A percentile compares a stretch with the other conserved stretches of the same genome.
phyloP scores from a whole-genome alignment of 2,797 vertebrate species.

The Ptychobarbus kaznakovi region DNA sequence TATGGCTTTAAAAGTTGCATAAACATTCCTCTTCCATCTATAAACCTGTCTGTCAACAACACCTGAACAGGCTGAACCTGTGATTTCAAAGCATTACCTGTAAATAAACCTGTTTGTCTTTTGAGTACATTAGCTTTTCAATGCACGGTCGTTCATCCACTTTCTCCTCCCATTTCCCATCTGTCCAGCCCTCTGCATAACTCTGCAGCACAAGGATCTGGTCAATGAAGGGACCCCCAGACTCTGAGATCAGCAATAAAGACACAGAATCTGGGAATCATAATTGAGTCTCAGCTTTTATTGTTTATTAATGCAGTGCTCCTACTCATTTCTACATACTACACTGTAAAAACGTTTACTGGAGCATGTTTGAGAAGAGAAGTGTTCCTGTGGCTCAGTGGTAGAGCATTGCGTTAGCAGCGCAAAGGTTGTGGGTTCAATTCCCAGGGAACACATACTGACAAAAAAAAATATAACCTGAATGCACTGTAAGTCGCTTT shows the following conservation, averaged over 20 bases:
- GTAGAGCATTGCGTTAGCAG: no score
- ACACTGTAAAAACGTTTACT: not conserved
- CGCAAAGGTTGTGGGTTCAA: no score
- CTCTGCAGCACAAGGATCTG: slow-evolving; percentile 92
- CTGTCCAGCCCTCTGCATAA: slow-evolving; percentile 94
- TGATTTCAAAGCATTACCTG: slow-evolving; percentile 77
- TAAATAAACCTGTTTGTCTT: slow-evolving; percentile 92
- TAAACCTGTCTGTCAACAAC: not conserved
- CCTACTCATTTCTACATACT: not conserved
- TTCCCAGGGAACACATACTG: no score
- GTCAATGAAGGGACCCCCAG: slow-evolving; percentile 94
- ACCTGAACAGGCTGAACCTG: not conserved
- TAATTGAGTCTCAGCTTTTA: not conserved
- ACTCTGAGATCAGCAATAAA: slow-evolving; percentile 77
- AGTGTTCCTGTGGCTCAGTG: no score
- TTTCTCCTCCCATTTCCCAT: slow-evolving; percentile 97
- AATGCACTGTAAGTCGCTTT: no score
- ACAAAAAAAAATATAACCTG: no score
- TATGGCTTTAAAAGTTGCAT: not conserved
- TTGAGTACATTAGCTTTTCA: slow-evolving; percentile 87
- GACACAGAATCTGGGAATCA: slow-evolving; percentile 22
- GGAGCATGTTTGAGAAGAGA: not conserved
- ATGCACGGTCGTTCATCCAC: slow-evolving; percentile 89
- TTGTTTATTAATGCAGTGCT: not conserved
- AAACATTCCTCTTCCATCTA: not conserved